These are phyloP conservation scores for Cyrtonyx montezumae DNA, from an alignment of 2,113 vertebrate species.

Conservation along the genomic window DNA sequence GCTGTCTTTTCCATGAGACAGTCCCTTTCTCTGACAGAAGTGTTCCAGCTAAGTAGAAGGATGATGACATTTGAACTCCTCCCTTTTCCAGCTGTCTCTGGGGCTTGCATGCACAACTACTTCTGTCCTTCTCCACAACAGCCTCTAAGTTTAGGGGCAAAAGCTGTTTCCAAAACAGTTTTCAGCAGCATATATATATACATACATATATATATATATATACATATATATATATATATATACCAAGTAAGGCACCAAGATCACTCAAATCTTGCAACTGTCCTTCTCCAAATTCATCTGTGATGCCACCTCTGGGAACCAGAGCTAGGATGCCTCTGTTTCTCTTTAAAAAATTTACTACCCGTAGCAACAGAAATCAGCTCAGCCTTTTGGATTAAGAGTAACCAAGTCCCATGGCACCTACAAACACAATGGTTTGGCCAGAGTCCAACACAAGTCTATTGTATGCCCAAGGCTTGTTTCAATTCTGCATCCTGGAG, in stretches of 20 bases:
- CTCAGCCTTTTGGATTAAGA: not conserved
- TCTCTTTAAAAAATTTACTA: slow-evolving; percentile 4
- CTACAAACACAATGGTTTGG: not conserved
- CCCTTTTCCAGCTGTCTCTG: not conserved
- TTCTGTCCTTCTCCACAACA: not conserved
- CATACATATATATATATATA: too few species aligned
- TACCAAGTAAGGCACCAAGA: not conserved
- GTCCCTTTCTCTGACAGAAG: not conserved
- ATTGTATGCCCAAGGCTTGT: not conserved
- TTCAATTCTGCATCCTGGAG: not conserved
- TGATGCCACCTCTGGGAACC: not conserved
- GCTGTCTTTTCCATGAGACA: not conserved
- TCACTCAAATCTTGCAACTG: not conserved
- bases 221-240: too few species aligned
- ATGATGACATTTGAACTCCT: not conserved
- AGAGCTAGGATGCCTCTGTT: not conserved
- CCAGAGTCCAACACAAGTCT: not conserved
- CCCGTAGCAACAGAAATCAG: not conserved
- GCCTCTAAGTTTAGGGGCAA: not conserved
- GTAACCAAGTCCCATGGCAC: not conserved
- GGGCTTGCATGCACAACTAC: not conserved
- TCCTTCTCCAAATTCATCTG: not conserved
- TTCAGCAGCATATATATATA: not conserved
- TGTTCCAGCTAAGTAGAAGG: not conserved
- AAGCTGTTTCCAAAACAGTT: not conserved